phyloP scores from a whole-genome alignment of 2,797 vertebrate genomes.

The Tolypeutes matacus region DNA sequence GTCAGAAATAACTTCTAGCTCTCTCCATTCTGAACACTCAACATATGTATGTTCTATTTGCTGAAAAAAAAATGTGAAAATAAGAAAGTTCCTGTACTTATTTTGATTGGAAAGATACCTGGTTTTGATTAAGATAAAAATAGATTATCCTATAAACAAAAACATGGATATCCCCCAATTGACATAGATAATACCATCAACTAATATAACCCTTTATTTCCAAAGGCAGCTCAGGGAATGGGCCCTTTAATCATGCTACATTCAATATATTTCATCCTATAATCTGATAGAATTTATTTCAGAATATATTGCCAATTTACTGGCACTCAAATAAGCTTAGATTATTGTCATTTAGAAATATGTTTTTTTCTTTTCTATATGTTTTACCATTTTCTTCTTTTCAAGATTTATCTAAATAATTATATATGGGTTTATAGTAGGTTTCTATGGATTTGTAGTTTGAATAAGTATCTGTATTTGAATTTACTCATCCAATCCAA shows the following conservation, averaged over 20 bases:
- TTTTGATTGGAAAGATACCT: background rate
- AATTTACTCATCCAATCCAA: background rate
- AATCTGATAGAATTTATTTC: background rate
- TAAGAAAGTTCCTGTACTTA: background rate
- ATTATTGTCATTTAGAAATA: background rate
- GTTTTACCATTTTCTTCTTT: background rate
- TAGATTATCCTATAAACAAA: background rate
- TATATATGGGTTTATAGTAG: background rate
- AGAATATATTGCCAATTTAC: background rate
- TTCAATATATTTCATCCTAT: background rate
- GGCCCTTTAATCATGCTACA: background rate
- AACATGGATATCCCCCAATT: background rate
- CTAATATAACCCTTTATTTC: background rate
- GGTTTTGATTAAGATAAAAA: background rate
- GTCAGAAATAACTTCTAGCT: background rate
- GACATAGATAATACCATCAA: background rate
- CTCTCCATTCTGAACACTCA: background rate
- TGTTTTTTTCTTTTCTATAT: background rate
- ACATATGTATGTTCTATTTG: background rate
- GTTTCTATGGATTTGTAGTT: background rate
- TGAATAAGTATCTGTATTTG: background rate
- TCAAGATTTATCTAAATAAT: slow-evolving; percentile 23
- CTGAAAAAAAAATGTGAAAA: background rate
- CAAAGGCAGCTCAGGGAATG: background rate
- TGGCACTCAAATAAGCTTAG: background rate